Base-by-base conservation (phyloP, 2,888 invertebrate species). In the Cyclophora punctaria region DNA sequence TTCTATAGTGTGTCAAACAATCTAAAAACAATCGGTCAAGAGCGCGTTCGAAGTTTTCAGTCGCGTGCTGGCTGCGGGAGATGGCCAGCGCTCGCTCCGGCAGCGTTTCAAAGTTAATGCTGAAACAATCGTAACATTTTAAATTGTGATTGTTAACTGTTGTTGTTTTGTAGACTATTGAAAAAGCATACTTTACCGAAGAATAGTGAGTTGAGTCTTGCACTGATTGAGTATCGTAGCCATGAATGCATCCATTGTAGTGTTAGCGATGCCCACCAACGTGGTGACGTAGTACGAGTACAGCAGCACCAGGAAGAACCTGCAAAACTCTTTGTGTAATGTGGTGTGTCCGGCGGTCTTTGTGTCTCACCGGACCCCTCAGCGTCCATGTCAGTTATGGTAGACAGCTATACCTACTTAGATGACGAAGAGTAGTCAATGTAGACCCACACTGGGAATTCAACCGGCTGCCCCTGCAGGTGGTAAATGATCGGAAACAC, bases 231-330 rank as follows among this genome's bases (percentile, higher is more conserved):
- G 69, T 5, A 86, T 57, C n/a, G 84, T 78, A 2, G 77, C 85
- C 49, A 87, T 73, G 57, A 87, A 83, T 0, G 85, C 86, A 49
- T 88, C 87, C 84, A 83, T 85, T 3, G 84, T 84, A 34, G 87
- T 88, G 61, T 87, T 87, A n/a, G 84, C 86, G 46, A 87, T 72
- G 41, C 80, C 87, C 37, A 84, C 81, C 50, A 87, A 65, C n/a
- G 85, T 73, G 2, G 83, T 86, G 45, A 77, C 80, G 64, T 78
- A 79, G 70, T 75, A 82, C 46, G 86, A 80, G 63, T 86, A 87
- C 50, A 74, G 46, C 55, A 85, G 62, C 49, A 79, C 71, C 46
- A 63, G 35, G 3, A 56, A 51, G 55, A 87, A 86, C 55, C 86
- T 85, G 63, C 35, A 4, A 64, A 63, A 46, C 41, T 41, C 47